A percentile compares a stretch with the other conserved stretches of the same genome.
These are phyloP conservation scores for Osmoderma eremita DNA, from an alignment of 2,888 invertebrate species.

Conservation along the genomic window DNA sequence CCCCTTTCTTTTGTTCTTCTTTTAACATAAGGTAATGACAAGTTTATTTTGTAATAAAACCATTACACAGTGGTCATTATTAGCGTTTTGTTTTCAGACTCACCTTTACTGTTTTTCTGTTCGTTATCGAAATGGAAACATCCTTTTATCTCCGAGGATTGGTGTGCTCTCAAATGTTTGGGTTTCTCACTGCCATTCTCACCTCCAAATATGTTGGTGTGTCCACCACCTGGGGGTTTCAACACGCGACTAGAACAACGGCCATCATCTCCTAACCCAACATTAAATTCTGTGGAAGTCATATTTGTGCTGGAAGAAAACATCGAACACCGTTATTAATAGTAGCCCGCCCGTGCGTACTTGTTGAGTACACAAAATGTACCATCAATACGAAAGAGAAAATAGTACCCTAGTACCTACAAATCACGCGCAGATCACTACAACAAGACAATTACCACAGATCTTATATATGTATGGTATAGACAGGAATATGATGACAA, in stretches of 20 bases:
- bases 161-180: conserved; percentile 40
- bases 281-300: conserved; percentile 53
- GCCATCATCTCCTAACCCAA: conserved; percentile 53
- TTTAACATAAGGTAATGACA: too few relatives aligned
- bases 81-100: conserved; percentile 33
- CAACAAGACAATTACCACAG: too few relatives aligned
- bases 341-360: too few relatives aligned
- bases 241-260: conserved; percentile 62
- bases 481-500: too few relatives aligned
- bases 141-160: conserved; percentile 37
- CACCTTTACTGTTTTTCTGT: conserved; percentile 9
- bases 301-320: conserved; percentile 46
- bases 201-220: conserved; percentile 61
- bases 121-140: conserved; percentile 34
- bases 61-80: conserved; percentile 19
- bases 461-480: too few relatives aligned
- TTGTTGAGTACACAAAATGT: too few relatives aligned
- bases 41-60: too few relatives aligned
- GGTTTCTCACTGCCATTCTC: conserved; percentile 36
- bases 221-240: conserved; percentile 65
- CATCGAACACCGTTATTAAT: too few relatives aligned
- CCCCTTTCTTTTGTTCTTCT: conserved; percentile 19
- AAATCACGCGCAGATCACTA: too few relatives aligned
- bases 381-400: too few relatives aligned
- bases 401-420: too few relatives aligned